Conservation (phyloP, 2,888 invertebrate species). For the Brachypalpus laphriformis region DNA sequence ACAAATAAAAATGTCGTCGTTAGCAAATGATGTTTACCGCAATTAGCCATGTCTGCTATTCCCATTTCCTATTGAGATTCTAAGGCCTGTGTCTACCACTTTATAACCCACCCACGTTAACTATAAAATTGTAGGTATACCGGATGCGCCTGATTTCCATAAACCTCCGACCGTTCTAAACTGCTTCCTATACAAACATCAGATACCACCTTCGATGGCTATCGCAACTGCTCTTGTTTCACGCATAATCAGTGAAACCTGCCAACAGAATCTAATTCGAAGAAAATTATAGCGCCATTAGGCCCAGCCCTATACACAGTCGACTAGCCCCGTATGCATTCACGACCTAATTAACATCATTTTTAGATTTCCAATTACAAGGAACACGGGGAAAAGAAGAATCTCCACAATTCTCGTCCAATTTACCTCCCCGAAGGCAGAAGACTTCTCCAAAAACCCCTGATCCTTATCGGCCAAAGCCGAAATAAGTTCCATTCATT, state of each 20-base stretch:
- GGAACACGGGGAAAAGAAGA: conserved; percentile 36
- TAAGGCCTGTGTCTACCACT: not conserved
- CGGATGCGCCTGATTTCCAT: conserved; percentile 58
- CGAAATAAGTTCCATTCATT: conserved; percentile 61
- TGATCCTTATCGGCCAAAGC: conserved; percentile 64
- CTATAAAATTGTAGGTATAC: not conserved
- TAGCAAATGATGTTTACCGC: too few species aligned
- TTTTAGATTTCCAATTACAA: conserved; percentile 61
- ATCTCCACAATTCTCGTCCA: conserved; percentile 44
- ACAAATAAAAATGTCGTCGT: too few species aligned
- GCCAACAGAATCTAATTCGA: conserved; percentile 58
- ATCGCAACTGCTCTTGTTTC: conserved; percentile 61
- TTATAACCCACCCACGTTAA: not conserved
- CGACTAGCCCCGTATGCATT: conserved; percentile 10
- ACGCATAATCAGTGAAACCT: conserved; percentile 68
- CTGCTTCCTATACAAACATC: conserved; percentile 22
- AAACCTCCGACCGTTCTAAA: not conserved
- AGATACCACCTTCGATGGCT: conserved; percentile 22
- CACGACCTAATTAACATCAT: conserved; percentile 72
- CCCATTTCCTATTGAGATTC: too few species aligned
- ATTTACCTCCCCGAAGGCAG: conserved; percentile 59
- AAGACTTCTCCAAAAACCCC: conserved; percentile 21
- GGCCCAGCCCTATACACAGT: not conserved
- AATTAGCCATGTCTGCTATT: too few species aligned
- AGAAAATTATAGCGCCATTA: conserved; percentile 72